These are phyloP conservation scores for Chlamydotis undulata DNA, from an alignment of 2,113 vertebrate genomes.

Conservation along the genomic window DNA sequence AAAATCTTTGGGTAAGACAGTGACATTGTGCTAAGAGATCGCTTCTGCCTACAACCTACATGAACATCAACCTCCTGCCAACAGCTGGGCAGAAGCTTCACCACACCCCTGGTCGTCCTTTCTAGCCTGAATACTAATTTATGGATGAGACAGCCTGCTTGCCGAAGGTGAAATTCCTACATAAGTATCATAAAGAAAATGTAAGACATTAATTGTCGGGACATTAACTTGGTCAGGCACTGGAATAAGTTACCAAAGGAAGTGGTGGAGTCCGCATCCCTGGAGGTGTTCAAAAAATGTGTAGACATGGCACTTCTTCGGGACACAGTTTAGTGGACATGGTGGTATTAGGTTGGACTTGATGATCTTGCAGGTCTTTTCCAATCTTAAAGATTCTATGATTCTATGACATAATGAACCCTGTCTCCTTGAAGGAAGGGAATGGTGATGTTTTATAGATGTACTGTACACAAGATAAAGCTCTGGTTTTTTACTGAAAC, in stretches of 20 bases:
- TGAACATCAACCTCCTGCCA: background rate
- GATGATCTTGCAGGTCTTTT: no score
- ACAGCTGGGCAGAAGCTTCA: background rate
- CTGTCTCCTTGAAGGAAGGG: background rate
- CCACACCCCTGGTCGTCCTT: background rate
- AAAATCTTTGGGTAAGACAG: background rate
- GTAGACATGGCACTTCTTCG: no score
- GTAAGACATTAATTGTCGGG: background rate
- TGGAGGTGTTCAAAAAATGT: no score
- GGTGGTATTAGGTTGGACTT: no score
- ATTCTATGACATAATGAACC: background rate
- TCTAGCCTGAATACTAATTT: background rate
- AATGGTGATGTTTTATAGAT: background rate
- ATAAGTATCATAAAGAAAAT: background rate
- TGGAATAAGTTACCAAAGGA: no score
- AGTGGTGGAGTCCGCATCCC: no score
- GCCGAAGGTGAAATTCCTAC: background rate
- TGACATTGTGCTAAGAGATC: background rate
- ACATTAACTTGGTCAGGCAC: no score
- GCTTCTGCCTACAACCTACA: background rate
- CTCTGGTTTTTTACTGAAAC: background rate
- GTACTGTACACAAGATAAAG: background rate
- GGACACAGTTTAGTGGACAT: no score
- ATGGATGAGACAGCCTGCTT: background rate
- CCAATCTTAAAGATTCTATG: no score